Evolutionary conservation across 2,113 vertebrate genomes (phyloP).

Genomic region (Benitochromis conjunctus): DNA sequence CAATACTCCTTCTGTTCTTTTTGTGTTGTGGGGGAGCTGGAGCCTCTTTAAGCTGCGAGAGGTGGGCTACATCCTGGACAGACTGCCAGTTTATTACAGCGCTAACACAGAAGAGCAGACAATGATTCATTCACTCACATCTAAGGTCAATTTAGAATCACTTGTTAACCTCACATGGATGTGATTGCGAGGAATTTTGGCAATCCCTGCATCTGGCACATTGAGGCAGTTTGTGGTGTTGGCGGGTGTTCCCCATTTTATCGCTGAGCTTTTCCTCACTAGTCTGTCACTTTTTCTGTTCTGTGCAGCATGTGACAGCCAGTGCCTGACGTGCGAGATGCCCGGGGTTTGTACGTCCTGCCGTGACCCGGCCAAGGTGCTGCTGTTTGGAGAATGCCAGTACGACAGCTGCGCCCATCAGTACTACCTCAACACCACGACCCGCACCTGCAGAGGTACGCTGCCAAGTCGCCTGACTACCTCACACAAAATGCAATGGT

Average conservation of each 20-base stretch:
- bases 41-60: neutral
- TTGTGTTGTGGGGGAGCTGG: neutral
- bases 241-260: neutral
- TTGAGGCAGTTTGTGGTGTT: neutral
- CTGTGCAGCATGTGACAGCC: slow-evolving; percentile 76
- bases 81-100: neutral
- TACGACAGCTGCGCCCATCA: slow-evolving; percentile 87
- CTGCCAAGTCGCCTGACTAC: neutral
- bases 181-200: neutral
- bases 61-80: neutral
- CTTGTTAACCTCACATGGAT: neutral
- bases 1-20: neutral
- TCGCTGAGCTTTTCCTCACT: neutral
- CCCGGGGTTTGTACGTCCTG: slow-evolving; percentile 79
- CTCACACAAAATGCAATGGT: neutral
- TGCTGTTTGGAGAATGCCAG: slow-evolving; percentile 90
- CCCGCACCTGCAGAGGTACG: slow-evolving; percentile 84
- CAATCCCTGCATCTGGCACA: neutral
- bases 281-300: neutral
- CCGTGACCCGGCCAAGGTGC: slow-evolving; percentile 81
- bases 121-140: too few species aligned
- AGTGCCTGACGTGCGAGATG: slow-evolving; percentile 82
- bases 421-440: slow-evolving; percentile 86
- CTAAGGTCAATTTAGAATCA: neutral
- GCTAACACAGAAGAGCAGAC: neutral